These are phyloP conservation scores for Sminthopsis crassicaudata DNA, from an alignment of 2,113 vertebrate genomes.

Conservation along the genomic window DNA sequence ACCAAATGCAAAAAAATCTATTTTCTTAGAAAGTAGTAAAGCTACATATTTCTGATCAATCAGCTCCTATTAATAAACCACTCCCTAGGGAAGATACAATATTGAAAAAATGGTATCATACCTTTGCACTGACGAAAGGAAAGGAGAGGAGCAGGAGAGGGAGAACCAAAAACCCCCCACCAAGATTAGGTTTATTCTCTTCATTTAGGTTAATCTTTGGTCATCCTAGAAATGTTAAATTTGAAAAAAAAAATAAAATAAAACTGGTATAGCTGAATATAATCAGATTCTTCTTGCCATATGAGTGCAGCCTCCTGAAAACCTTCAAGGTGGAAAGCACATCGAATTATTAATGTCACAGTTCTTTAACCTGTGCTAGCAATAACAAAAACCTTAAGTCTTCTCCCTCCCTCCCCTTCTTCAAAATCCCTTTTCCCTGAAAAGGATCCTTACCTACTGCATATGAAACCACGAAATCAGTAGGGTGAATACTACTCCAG, in stretches of 20 bases:
- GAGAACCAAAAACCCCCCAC: neutral
- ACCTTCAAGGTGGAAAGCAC: conserved; percentile 48
- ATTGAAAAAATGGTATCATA: neutral
- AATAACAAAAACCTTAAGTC: conserved; percentile 59
- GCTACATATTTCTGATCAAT: neutral
- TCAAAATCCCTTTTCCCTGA: neutral
- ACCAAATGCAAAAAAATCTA: neutral
- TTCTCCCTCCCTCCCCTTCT: conserved; percentile 35
- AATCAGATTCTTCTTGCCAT: neutral
- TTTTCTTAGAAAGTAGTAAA: neutral
- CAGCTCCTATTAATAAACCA: neutral
- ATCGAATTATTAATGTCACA: neutral
- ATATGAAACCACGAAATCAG: neutral
- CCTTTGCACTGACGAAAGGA: neutral
- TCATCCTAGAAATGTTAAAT: neutral
- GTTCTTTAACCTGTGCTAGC: conserved; percentile 40
- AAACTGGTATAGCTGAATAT: conserved; percentile 30
- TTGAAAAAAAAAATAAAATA: conserved; percentile 40
- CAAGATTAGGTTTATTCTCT: neutral
- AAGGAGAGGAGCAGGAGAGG: no score
- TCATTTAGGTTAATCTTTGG: neutral
- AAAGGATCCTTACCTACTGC: conserved; percentile 49
- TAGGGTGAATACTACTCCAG: neutral
- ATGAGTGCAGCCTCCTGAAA: conserved; percentile 15
- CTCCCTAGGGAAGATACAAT: neutral